Base-by-base conservation (phyloP, 2,888 invertebrate genomes). In the Kuschelorhynchus macadamiae region DNA sequence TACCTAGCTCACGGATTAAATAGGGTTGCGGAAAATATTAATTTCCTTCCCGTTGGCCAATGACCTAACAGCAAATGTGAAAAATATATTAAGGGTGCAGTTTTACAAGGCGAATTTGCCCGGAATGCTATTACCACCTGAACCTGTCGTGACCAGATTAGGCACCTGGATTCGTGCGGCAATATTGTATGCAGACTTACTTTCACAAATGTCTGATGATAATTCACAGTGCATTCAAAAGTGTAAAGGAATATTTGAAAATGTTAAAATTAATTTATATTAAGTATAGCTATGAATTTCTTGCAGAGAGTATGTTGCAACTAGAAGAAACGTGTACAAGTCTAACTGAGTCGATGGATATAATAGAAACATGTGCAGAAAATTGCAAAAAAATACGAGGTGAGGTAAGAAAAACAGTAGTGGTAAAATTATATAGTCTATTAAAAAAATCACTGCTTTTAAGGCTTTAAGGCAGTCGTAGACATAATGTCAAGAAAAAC, bases 101-200 rank as follows among this genome's bases (percentile, higher is more conserved):
- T 18, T 18, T 18, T 46, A 46, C 20, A 17, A 20, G 20, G 18
- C 12, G 18, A 18, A 18, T 17, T 12, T 20, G 17, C 46, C 18
- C n/a, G 18, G 20, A 18, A 8, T 20, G 12, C 46, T 20, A 46
- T 20, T 46, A 18, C 20, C 46, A 46, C 46, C 18, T 46, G 9
- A 46, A 12, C 18, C 46, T 18, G 20, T 18, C 18, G 20, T 46
- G 20, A 46, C 46, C 8, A 46, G 46, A 20, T 46, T 17, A 20
- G 46, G 46, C 12, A 46, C 46, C 11, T 46, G 20, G 46, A 17
- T 46, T 46, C 17, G 20, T 46, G 46, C 46, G 17, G 18, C 46
- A 18, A 12, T 36, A 36, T 7, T 36, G 16, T 46, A 46, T 20
- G 46, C 46, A 20, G 18, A 46, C 11, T 36, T 36, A 36, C 3